phyloP scores from a whole-genome alignment of 2,888 invertebrate genomes.

The Masnerella sp. region DNA sequence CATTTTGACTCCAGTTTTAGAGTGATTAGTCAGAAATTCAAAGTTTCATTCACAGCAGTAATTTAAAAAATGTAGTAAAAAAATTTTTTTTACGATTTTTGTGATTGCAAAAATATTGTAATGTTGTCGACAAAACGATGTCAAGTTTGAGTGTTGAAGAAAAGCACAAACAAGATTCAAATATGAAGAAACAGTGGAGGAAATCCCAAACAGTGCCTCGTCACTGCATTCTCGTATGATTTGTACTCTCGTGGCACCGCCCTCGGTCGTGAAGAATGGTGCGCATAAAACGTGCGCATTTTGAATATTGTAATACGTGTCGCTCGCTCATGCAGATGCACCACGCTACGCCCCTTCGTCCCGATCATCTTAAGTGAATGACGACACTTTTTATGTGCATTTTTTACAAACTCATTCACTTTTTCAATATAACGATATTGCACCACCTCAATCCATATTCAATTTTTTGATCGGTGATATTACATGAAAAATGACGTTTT shows the following conservation, averaged over 20 bases:
- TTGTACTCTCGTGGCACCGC: conserved; percentile 57
- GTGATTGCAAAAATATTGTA: conserved; percentile 1
- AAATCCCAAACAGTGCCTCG: conserved; percentile 53
- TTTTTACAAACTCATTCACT: too few species aligned
- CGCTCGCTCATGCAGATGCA: conserved; percentile 47
- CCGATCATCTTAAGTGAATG: conserved; percentile 33
- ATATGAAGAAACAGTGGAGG: conserved; percentile 40
- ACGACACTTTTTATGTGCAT: conserved; percentile 51
- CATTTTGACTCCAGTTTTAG: too few species aligned
- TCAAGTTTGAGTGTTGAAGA: neutral
- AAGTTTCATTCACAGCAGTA: too few species aligned
- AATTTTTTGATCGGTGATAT: too few species aligned
- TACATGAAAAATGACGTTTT: too few species aligned
- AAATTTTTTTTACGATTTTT: too few species aligned
- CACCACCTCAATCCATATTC: too few species aligned
- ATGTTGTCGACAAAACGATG: neutral
- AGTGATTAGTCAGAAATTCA: too few species aligned
- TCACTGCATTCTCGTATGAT: conserved; percentile 55
- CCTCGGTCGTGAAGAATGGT: conserved; percentile 55
- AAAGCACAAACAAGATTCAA: neutral
- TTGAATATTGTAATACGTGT: conserved; percentile 60
- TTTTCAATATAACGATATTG: too few species aligned
- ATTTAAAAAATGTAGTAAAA: too few species aligned
- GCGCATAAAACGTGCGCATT: conserved; percentile 54
- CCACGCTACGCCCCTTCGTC: conserved; percentile 53